Conservation (phyloP, 2,113 vertebrate species). For the Mobula hypostoma region DNA sequence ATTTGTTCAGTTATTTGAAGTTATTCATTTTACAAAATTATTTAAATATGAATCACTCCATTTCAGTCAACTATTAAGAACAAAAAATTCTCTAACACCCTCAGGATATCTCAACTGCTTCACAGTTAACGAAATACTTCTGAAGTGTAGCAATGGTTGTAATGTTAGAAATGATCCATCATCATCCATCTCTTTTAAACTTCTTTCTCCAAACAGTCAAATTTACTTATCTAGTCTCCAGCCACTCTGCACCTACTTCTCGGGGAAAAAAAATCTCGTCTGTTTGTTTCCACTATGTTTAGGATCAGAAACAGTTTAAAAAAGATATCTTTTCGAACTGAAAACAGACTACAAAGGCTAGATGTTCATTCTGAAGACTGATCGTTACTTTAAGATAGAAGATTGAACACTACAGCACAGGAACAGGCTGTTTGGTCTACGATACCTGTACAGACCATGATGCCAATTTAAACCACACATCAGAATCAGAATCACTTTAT, state of each 20-base stretch:
- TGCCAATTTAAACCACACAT: too few relatives aligned
- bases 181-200: background rate
- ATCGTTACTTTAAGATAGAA: background rate
- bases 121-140: background rate
- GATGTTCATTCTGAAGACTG: background rate
- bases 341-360: background rate
- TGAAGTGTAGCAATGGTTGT: background rate
- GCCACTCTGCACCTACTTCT: too few relatives aligned
- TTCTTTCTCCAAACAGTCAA: background rate
- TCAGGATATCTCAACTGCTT: background rate
- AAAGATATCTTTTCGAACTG: background rate
- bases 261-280: too few relatives aligned
- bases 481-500: too few relatives aligned
- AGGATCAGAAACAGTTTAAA: background rate
- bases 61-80: background rate
- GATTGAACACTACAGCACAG: too few relatives aligned
- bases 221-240: background rate
- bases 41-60: background rate
- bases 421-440: too few relatives aligned
- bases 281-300: background rate
- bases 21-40: background rate
- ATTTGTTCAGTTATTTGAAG: background rate
- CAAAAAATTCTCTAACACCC: background rate
- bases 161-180: background rate
- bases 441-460: too few relatives aligned